Evolutionary conservation across 2,113 vertebrate species (phyloP).

Genomic region (Peromyscus leucopus): DNA sequence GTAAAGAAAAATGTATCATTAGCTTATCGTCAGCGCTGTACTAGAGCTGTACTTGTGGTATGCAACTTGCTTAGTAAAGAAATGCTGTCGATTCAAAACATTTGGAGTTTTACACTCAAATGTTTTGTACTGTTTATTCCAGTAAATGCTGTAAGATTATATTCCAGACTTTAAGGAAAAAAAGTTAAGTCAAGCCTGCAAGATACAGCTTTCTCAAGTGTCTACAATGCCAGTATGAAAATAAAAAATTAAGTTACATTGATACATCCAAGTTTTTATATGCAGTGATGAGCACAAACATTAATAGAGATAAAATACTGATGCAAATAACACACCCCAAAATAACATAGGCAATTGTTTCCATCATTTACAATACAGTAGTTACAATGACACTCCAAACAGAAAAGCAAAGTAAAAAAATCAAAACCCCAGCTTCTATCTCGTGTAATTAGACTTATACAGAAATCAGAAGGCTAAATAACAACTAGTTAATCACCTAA

Average conservation of each 20-base stretch:
- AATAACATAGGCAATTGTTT: constrained; percentile 95
- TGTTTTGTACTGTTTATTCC: constrained; percentile 89
- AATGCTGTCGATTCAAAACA: constrained; percentile 81
- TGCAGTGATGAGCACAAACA: constrained; percentile 97
- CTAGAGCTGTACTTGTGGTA: constrained; percentile 86
- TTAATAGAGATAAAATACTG: constrained; percentile 99
- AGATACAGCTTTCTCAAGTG: constrained; percentile 95
- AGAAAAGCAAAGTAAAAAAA: constrained; percentile 93
- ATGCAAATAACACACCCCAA: constrained; percentile 95
- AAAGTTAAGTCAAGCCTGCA: constrained; percentile 98
- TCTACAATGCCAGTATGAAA: constrained; percentile 96
- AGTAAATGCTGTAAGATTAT: constrained; percentile 91
- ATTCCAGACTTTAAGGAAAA: constrained; percentile 91
- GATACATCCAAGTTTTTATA: constrained; percentile 95
- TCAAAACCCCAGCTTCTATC: constrained; percentile 95
- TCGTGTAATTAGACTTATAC: constrained; percentile 98
- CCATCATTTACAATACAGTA: constrained; percentile 99
- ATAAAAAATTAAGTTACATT: constrained; percentile 98
- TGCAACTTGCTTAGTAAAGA: constrained; percentile 81
- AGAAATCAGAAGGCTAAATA: constrained; percentile 97
- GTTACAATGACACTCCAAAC: constrained; percentile 99
- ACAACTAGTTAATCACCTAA: constrained; percentile 98
- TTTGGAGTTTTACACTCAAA: constrained; percentile 85
- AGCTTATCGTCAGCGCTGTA: constrained; percentile 88
- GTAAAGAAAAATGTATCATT: constrained; percentile 87